Evolutionary conservation across 2,888 invertebrate species (phyloP).

Genomic region (Diogma glabrata): DNA sequence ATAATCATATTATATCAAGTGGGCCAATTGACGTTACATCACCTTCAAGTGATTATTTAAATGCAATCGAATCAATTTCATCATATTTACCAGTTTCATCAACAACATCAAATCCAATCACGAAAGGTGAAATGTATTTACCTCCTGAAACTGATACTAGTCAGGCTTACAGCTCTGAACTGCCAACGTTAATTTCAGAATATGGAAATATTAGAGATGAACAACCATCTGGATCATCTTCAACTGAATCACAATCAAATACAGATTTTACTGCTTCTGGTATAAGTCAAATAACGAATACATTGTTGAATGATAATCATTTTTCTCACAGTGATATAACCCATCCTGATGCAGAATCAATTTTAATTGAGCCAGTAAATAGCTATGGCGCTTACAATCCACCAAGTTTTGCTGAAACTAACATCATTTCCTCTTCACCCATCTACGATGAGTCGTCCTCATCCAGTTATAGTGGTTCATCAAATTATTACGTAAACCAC

Average conservation of each 20-base stretch:
- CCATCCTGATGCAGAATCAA: constrained; percentile 50
- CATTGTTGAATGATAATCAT: constrained; percentile 39
- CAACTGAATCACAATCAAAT: constrained; percentile 3
- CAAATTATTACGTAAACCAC: too few species aligned
- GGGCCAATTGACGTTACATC: constrained; percentile 30
- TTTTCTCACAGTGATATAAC: constrained; percentile 46
- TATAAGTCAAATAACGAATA: constrained; percentile 44
- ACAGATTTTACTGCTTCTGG: constrained; percentile 46
- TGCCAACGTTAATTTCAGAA: constrained; percentile 28
- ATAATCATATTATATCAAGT: constrained; percentile 21
- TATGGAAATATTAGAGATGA: constrained; percentile 5
- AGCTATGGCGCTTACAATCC: constrained; percentile 40
- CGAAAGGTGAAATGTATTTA: constrained; percentile 7
- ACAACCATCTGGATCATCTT: constrained; percentile 4
- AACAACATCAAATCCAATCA: neutral
- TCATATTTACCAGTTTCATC: constrained; percentile 18
- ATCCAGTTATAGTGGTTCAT: constrained; percentile 35
- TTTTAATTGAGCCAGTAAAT: constrained; percentile 43
- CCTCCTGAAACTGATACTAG: neutral
- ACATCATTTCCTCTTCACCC: too few species aligned
- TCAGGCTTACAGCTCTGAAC: constrained; percentile 24
- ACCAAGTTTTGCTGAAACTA: constrained; percentile 25
- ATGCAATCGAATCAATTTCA: constrained; percentile 15
- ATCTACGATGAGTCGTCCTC: too few species aligned
- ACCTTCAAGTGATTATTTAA: constrained; percentile 26